Evolutionary conservation across 2,797 vertebrate genomes (phyloP).

Genomic region (Martes flavigula): DNA sequence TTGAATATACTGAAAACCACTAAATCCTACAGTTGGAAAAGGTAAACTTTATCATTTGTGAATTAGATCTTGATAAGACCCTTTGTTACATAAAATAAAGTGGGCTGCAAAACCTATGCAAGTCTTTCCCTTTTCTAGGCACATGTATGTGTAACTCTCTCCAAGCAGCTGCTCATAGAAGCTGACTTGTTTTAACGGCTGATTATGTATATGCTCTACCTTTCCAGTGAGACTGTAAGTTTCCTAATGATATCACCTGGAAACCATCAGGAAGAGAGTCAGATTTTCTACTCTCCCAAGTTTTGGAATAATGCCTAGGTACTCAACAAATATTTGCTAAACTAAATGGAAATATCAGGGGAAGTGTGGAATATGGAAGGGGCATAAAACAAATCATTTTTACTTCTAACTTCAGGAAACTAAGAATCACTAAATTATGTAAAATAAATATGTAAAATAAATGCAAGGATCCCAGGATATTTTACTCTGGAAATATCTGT

Average conservation of each 20-base stretch:
- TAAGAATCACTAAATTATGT: conserved; percentile 20
- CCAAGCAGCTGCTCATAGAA: neutral
- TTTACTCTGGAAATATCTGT: neutral
- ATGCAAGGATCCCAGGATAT: neutral
- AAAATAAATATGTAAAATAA: conserved; percentile 38
- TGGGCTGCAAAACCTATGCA: neutral
- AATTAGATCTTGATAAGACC: neutral
- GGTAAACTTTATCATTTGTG: neutral
- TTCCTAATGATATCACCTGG: neutral
- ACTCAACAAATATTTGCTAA: conserved; percentile 23
- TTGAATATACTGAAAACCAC: neutral
- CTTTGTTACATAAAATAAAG: neutral
- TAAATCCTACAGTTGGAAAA: neutral
- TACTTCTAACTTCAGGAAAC: conserved; percentile 18
- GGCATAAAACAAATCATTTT: neutral
- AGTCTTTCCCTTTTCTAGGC: neutral
- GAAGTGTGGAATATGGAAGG: neutral
- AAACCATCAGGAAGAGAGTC: neutral
- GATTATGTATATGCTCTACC: neutral
- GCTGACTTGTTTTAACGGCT: neutral
- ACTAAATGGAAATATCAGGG: neutral
- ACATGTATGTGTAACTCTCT: neutral
- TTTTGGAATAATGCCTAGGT: neutral
- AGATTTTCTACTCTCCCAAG: neutral
- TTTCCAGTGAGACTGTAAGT: neutral